Conservation (phyloP, 2,888 invertebrate species). For the Sylvicola fuscatus region DNA sequence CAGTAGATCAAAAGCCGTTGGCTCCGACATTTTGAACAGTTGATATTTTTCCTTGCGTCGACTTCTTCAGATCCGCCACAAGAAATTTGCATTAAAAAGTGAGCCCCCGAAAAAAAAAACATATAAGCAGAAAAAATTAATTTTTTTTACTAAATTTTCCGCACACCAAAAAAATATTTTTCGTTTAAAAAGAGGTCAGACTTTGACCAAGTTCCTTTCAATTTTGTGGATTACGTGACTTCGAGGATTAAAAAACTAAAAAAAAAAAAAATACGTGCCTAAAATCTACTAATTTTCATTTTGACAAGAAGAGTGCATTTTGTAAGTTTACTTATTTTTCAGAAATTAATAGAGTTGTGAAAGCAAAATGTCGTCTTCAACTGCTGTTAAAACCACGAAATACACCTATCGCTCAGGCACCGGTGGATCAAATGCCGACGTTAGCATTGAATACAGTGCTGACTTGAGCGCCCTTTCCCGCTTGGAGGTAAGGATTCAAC, state of each 20-base stretch:
- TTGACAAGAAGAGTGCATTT: too few species aligned
- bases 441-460: conserved; percentile 87
- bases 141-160: neutral
- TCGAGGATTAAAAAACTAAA: conserved; percentile 5
- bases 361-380: conserved; percentile 44
- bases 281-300: conserved; percentile 1
- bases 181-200: conserved; percentile 20
- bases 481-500: conserved; percentile 61
- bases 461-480: conserved; percentile 87
- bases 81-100: too few species aligned
- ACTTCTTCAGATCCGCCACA: too few species aligned
- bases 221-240: conserved; percentile 1
- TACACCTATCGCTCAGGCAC: conserved; percentile 79
- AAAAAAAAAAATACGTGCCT: neutral
- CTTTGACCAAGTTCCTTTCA: conserved; percentile 9
- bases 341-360: too few species aligned
- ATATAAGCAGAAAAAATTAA: neutral
- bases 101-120: too few species aligned
- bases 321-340: too few species aligned
- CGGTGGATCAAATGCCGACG: conserved; percentile 66
- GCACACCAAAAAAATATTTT: too few species aligned
- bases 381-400: conserved; percentile 56
- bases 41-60: neutral
- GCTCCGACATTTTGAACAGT: conserved; percentile 21
- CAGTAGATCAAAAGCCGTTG: conserved; percentile 29